Evolutionary conservation across 1,140 invertebrate genomes (phyloP), one percentile per base, ranked within the genome.

Genomic region (Rhyzopertha dominica): DNA sequence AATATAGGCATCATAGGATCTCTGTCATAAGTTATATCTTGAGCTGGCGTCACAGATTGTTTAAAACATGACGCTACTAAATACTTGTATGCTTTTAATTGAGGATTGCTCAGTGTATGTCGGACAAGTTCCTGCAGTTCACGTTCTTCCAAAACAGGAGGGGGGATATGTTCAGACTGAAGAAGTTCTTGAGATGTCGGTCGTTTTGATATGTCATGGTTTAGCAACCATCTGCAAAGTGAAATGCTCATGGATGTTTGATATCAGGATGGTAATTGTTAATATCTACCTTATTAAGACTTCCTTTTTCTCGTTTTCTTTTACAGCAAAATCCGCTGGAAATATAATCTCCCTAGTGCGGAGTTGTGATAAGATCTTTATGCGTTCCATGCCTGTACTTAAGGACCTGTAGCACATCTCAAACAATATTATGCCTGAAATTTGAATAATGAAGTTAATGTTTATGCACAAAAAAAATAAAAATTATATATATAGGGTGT

Each of bases 321-420:
- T 62, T 5, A 41, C 56, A 10, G 55, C 47, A 40, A 73, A 74
- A 31, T 66, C 63, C 1, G 62, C 48, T 8, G 74, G 74, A 13
- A 95, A 74, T 13, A 74, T 63, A 26, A 91, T 80, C 25, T 84
- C 76, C 45, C 74, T 71, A 4, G 65, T 70, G 23, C 91, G 66
- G 13, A 95, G 56, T 51, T 79, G 78, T 18, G 74, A 71, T 13
- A 95, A 70, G 12, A 94, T 75, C 58, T 82, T 79, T 19, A 85
- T 81, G 47, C 93, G 75, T 67, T 98, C 95, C 87, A 95, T 96
- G 20, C 78, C 80, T 0, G 94, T 96, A 1, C 68, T 65, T 16
- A 94, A 71, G 0, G 85, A 80, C 30, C 78, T 81, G 62, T 90
- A 87, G 56, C 85, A 90, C 95, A 98, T 98, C 74, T 95, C 90